Conservation (phyloP, 1,140 invertebrate species). For the Phthorimaea operculella region DNA sequence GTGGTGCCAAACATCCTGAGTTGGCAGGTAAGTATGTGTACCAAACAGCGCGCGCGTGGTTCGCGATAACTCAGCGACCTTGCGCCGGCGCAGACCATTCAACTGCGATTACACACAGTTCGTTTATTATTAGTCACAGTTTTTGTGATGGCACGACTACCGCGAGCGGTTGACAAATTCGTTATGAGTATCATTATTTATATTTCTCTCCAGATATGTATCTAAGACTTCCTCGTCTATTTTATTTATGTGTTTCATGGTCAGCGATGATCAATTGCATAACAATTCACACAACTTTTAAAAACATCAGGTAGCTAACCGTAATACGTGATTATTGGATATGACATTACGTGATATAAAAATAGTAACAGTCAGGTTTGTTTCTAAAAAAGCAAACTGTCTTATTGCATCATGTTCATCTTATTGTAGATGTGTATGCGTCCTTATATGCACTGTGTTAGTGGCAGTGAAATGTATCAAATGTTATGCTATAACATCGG, state of each 20-base stretch:
- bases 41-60: conserved; percentile 38
- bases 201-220: neutral
- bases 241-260: neutral
- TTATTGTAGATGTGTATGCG: too few species aligned
- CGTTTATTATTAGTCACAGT: conserved; percentile 7
- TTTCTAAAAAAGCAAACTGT: too few species aligned
- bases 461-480: too few species aligned
- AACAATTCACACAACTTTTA: too few species aligned
- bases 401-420: too few species aligned
- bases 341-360: too few species aligned
- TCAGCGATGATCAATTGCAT: too few species aligned
- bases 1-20: conserved; percentile 40
- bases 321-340: too few species aligned
- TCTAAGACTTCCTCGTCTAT: neutral
- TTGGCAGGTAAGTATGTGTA: conserved; percentile 25
- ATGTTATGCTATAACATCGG: too few species aligned
- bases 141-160: neutral
- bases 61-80: conserved; percentile 33
- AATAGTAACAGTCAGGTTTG: too few species aligned
- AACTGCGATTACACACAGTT: conserved; percentile 9
- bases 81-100: conserved; percentile 25
- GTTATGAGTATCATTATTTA: neutral
- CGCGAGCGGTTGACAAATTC: neutral
- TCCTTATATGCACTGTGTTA: too few species aligned
- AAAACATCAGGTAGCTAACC: too few species aligned